Base-by-base conservation (phyloP, 2,113 vertebrate genomes). In the Misgurnus anguillicaudatus region DNA sequence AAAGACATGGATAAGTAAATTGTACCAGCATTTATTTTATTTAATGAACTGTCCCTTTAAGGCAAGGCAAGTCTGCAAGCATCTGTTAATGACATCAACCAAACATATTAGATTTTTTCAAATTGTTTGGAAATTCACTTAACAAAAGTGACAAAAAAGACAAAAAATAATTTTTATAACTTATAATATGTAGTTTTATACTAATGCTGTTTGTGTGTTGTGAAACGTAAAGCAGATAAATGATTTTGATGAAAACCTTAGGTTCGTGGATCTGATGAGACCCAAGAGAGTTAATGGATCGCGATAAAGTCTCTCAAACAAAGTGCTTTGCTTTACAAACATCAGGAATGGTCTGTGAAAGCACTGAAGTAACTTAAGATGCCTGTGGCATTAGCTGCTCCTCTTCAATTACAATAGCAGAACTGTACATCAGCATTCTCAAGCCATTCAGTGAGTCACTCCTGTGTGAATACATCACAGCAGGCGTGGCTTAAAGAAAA, bases 401-500 rank as follows among this genome's bases (percentile, higher is more conserved):
- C 70, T 60, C 38, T 42, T 42, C n/a, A 21, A 38, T 73, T 73
- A 58, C 70, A 73, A 58, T 21, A 21, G 38, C 38, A 16, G 38
- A 17, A 73, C 36, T 58, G 53, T 72, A 9, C n/a, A 58, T 42
- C 21, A 48, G 38, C 7, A 42, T 55, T 42, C 19, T 67, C 9
- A 31, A 9, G 36, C 8, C 58, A 11, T 14, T 38, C 51, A 11
- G 48, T 2, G 11, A 42, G 24, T 21, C 9, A 4, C 48, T 38
- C 11, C 38, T 65, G 16, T 57, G 76, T 53, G 51, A 72, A 72
- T 73, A 16, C 51, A 72, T 72, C 10, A 60, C 58, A 77, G 69
- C 36, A 68, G 58, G 78, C 74, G 48, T 64, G 72, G 82, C 62
- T 73, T 67, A 21, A 64, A 74, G 62, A 74, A 68, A 63, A 16